These are phyloP conservation scores for Diachrysia chrysitis DNA, from an alignment of 2,888 invertebrate species.

Conservation along the genomic window DNA sequence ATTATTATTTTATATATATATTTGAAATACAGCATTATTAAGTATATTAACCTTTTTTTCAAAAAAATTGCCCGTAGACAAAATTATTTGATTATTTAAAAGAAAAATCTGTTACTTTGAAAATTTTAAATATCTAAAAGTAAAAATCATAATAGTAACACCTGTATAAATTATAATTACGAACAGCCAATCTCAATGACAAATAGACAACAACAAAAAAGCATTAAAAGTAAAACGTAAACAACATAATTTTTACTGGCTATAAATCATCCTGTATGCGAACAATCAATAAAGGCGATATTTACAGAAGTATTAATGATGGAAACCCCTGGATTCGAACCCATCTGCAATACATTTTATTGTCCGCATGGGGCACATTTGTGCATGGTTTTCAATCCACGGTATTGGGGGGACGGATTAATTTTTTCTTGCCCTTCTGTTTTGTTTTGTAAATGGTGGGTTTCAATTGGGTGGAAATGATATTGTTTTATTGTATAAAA, in stretches of 20 bases:
- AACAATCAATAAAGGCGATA: slow-evolving; percentile 59
- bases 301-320: slow-evolving; percentile 74
- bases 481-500: slow-evolving; percentile 11
- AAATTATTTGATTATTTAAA: no score
- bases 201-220: not conserved
- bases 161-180: no score
- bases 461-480: slow-evolving; percentile 22
- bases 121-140: no score
- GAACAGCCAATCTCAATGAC: not conserved
- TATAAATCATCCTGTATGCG: slow-evolving; percentile 48
- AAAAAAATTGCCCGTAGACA: no score
- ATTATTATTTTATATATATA: no score
- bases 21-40: no score
- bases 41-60: no score
- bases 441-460: slow-evolving; percentile 36
- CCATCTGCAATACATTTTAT: slow-evolving; percentile 72
- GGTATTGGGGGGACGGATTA: slow-evolving; percentile 51
- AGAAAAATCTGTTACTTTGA: no score
- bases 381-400: slow-evolving; percentile 63
- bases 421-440: slow-evolving; percentile 46
- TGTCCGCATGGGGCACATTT: slow-evolving; percentile 73
- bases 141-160: no score
- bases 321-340: slow-evolving; percentile 62
- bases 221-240: slow-evolving; percentile 40
- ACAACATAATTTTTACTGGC: slow-evolving; percentile 43